These are phyloP conservation scores for Neodon shergylaensis DNA, from an alignment of 2,113 vertebrate genomes.

Conservation along the genomic window DNA sequence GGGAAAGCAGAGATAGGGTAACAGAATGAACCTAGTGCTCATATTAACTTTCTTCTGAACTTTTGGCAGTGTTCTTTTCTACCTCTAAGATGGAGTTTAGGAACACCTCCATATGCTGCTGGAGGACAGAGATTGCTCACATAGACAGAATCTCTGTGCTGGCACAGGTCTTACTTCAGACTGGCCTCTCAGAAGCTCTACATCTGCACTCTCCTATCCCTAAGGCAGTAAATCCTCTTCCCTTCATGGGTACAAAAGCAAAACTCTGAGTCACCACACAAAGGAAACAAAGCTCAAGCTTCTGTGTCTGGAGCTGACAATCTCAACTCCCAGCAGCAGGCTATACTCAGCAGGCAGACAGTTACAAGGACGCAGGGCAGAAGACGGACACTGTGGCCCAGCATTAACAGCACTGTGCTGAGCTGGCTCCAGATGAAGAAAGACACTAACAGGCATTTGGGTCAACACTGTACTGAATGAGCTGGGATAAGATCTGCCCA, in stretches of 20 bases:
- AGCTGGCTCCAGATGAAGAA: slow-evolving; percentile 23
- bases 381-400: not conserved
- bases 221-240: not conserved
- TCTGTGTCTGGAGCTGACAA: not conserved
- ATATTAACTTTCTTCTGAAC: not conserved
- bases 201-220: not conserved
- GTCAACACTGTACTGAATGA: not conserved
- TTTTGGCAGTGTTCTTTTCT: slow-evolving; percentile 1
- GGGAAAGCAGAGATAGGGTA: slow-evolving; percentile 14
- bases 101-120: not conserved
- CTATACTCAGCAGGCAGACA: not conserved
- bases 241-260: not conserved
- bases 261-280: not conserved
- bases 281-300: slow-evolving; percentile 13
- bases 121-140: not conserved
- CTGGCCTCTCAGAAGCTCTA: not conserved
- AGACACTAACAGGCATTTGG: not conserved
- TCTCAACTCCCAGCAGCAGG: not conserved
- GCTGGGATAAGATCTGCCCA: not conserved
- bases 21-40: not conserved
- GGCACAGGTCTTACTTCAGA: not conserved
- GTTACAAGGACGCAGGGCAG: not conserved
- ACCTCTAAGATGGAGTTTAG: slow-evolving; percentile 4
- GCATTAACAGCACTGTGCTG: not conserved
- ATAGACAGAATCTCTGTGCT: not conserved